phyloP scores from a whole-genome alignment of 2,797 vertebrate species.

The Austrolebias charrua region DNA sequence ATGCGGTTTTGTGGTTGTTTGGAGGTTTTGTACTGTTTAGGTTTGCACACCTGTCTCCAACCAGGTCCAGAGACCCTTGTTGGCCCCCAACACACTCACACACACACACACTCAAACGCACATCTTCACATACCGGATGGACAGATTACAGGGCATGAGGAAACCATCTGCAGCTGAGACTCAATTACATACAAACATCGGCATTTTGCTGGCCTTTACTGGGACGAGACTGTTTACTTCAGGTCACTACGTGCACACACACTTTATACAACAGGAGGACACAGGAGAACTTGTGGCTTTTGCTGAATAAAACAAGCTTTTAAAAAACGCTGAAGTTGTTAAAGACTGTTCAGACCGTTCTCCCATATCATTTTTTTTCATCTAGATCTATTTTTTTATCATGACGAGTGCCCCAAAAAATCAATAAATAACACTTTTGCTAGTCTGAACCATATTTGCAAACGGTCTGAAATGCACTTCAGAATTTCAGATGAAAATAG shows the following conservation, averaged over 20 bases:
- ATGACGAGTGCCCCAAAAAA: background rate
- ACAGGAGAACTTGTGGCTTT: conserved; percentile 4
- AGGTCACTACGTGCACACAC: conserved; percentile 39
- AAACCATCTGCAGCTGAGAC: conserved; percentile 77
- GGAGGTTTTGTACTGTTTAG: conserved; percentile 60
- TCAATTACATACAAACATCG: conserved; percentile 76
- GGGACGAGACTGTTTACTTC: conserved; percentile 68
- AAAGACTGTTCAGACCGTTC: background rate
- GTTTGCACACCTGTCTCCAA: conserved; percentile 75
- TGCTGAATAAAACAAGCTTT: conserved; percentile 1
- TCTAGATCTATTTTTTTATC: background rate
- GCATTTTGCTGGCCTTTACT: conserved; percentile 74
- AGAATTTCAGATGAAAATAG: too few species aligned
- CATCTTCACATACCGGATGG: conserved; percentile 66
- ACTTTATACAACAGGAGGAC: conserved; percentile 23
- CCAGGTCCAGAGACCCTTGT: conserved; percentile 63
- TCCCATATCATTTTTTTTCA: background rate
- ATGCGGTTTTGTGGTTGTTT: conserved; percentile 42
- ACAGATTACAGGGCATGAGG: conserved; percentile 75
- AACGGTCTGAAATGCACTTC: too few species aligned
- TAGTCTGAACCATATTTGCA: too few species aligned
- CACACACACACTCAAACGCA: conserved; percentile 23
- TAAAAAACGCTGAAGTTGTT: conserved; percentile 14
- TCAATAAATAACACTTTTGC: background rate
- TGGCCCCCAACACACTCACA: conserved; percentile 37